Evolutionary conservation across 2,888 invertebrate genomes (phyloP), one percentile per base, ranked within the genome.

Genomic region (Helleia helle): DNA sequence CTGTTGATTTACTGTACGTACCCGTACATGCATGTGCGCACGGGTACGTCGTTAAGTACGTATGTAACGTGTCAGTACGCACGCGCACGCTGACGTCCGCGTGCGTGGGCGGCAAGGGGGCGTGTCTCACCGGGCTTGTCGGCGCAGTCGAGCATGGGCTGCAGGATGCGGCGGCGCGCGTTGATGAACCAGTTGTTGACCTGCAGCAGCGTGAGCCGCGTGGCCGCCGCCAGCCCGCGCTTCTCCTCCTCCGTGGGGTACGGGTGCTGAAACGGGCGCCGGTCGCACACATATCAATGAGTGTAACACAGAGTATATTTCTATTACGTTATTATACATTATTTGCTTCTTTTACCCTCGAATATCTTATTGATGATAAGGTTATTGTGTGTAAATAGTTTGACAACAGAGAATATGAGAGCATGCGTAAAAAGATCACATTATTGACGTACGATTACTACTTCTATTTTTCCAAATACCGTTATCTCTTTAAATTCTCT

Each of bases 231-330:
- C 45, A 97, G 92, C 48, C 93, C 91, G 22, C 95, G 89, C 71
- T 97, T 97, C 70, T 97, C 96, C 62, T 96, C 96, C 71, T 96
- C 96, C 37, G 96, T 96, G 0, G 97, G 97, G 69, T 97, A 97
- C 0, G 96, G 96, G 79, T 96, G 96, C 95, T 96, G 81, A 1
- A 42, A 41, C 27, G 1, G 8, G 17, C 2, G 8, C 9, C 17
- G 8, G 8, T 38, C 13, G 4, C 1, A 26, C n/a, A 7, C 7
- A 24, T 7, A 17, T 28, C 9, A 37, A 9, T 25, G n/a, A 2
- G 3, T 11, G 2, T 12, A 12, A 4, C 18, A 4, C 18, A 18
- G 18, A n/a, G 24, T 22, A 11, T 12, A 8, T 31, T 9, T 8
- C n/a, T 7, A 1, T 1, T 17, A 7, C 18, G n/a, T n/a, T n/a